These are phyloP conservation scores for Thunnus thynnus DNA, from an alignment of 2,113 vertebrate genomes.

Conservation along the genomic window DNA sequence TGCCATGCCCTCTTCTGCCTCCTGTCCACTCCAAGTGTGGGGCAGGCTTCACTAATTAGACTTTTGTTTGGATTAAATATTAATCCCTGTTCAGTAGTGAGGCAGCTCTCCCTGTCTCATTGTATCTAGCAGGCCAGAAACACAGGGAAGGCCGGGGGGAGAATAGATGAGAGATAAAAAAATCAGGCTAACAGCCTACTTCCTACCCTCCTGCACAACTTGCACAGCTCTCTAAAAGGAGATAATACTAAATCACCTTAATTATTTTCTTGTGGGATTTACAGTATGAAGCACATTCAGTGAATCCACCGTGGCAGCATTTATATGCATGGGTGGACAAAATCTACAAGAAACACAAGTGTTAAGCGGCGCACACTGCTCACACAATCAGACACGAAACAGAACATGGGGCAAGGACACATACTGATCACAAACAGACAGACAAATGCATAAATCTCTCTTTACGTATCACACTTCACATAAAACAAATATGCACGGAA, in stretches of 20 bases:
- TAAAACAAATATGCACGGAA: conserved; percentile 25
- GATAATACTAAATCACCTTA: conserved; percentile 45
- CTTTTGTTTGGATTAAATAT: conserved; percentile 77
- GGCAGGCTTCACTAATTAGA: conserved; percentile 71
- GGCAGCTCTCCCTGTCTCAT: conserved; percentile 47
- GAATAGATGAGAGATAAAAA: conserved; percentile 32
- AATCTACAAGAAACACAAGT: conserved; percentile 10
- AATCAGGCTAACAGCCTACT: conserved; percentile 26
- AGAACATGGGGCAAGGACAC: conserved; percentile 34
- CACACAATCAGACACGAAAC: conserved; percentile 17
- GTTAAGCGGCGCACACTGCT: not conserved
- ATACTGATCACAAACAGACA: conserved; percentile 13
- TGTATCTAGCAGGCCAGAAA: conserved; percentile 41
- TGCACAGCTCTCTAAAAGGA: conserved; percentile 21
- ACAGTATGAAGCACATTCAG: conserved; percentile 15
- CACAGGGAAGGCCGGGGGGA: conserved; percentile 7
- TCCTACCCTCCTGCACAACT: conserved; percentile 28
- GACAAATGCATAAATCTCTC: conserved; percentile 11
- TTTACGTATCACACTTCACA: conserved; percentile 2
- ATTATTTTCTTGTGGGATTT: conserved; percentile 55
- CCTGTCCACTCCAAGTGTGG: conserved; percentile 14
- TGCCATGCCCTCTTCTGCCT: conserved; percentile 5
- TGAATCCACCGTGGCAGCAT: conserved; percentile 35
- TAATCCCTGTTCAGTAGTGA: conserved; percentile 61
- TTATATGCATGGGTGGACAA: conserved; percentile 36